Base-by-base conservation (phyloP, 2,797 vertebrate species). In the Mus minutoides region DNA sequence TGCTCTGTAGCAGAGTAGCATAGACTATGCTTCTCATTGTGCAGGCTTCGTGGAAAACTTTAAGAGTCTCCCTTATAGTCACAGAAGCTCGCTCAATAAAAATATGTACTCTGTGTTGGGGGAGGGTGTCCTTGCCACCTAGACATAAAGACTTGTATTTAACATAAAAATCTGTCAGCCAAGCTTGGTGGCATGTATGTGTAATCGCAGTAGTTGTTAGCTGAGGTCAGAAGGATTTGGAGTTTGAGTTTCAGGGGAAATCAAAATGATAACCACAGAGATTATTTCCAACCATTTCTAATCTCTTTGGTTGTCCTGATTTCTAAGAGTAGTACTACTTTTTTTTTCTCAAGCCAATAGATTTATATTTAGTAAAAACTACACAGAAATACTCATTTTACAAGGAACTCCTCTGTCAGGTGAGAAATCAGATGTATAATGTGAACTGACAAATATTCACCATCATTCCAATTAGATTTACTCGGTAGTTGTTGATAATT, bases 271-370 rank as follows among this genome's bases (percentile, higher is more conserved):
- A 82, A 85, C 9, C 31, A 78, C 19, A 87, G 34, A 14, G 31
- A 84, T 88, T 56, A 84, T 85, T 96, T 94, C 82, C 54, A 76
- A 89, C 34, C 58, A 43, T 88, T 84, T 79, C 9, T 82, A 76
- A 52, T 6, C 29, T 75, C 64, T 60, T 60, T 34, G 71, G 62
- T 89, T 79, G 90, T 92, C 43, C 29, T 54, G 24, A 80, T 90
- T 90, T 78, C 62, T 58, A 92, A 62, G 14, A 85, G 16, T 56
- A 88, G 46, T 46, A 92, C 43, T 87, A 88, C 3, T 69, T 52
- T 84, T n/a, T 79, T 69, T 52, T 52, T 95, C 90, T 54, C 21
- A 86, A 80, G 29, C 34, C 83, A 43, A 90, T 52, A 80, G 80
- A 67, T 73, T 56, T 31, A 84, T 56, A 60, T 76, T 92, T 80